Evolutionary conservation across 2,888 invertebrate genomes (phyloP).

Genomic region (Beris morrisii): DNA sequence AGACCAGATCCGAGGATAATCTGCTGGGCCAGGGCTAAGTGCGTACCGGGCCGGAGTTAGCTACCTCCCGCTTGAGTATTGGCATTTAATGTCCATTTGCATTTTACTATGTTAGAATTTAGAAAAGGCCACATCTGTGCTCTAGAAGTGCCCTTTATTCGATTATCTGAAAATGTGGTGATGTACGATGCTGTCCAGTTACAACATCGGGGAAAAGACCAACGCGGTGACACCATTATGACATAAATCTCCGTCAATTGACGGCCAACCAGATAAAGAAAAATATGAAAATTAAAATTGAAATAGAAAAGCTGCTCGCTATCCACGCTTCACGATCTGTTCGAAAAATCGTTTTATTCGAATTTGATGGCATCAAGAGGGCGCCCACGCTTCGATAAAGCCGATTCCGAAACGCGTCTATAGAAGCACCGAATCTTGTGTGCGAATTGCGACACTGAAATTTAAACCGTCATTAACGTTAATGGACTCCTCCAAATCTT

Average conservation of each 20-base stretch:
- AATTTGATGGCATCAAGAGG: not conserved
- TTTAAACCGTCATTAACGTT: conserved; percentile 11
- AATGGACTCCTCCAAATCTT: conserved; percentile 10
- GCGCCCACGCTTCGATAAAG: not conserved
- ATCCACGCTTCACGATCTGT: not conserved
- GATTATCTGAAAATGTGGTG: conserved; percentile 18
- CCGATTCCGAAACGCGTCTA: not conserved
- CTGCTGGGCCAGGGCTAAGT: not conserved
- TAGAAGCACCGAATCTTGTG: not conserved
- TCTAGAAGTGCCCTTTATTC: conserved; percentile 10
- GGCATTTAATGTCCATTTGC: not conserved
- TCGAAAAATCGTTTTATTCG: not conserved
- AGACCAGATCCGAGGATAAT: conserved; percentile 2
- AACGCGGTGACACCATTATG: conserved; percentile 26
- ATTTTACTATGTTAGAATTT: no score
- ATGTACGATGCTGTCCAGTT: conserved; percentile 25
- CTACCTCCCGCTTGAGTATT: conserved; percentile 13
- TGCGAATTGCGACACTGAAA: not conserved
- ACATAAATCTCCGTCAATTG: conserved; percentile 23
- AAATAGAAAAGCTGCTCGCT: not conserved
- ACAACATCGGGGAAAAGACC: conserved; percentile 19
- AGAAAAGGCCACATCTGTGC: conserved; percentile 15
- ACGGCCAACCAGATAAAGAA: conserved; percentile 21
- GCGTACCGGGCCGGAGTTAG: not conserved
- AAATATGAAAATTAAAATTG: conserved; percentile 1